phyloP scores from a whole-genome alignment of 2,888 invertebrate genomes.

The Eretmocerus hayati region DNA sequence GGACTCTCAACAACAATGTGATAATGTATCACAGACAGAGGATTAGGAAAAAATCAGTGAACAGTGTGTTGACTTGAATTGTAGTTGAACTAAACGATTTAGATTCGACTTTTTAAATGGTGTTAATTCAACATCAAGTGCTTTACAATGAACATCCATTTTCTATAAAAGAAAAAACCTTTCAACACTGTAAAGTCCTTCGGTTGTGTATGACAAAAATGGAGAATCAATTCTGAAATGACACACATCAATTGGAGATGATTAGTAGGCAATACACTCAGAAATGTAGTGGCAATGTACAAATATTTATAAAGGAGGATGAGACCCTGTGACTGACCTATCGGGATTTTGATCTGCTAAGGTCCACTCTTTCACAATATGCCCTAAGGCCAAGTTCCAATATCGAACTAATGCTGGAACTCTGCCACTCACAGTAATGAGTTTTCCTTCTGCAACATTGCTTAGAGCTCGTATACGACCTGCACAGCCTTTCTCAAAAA shows the following conservation, averaged over 20 bases:
- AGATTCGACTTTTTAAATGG: too few relatives aligned
- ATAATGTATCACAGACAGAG: too few relatives aligned
- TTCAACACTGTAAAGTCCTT: slow-evolving; percentile 42
- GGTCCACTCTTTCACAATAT: slow-evolving; percentile 71
- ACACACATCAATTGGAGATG: slow-evolving; percentile 22
- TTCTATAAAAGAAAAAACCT: slow-evolving; percentile 32
- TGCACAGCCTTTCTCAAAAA: slow-evolving; percentile 60
- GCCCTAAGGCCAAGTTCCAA: slow-evolving; percentile 71
- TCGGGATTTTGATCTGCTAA: slow-evolving; percentile 42
- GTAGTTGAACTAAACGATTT: too few relatives aligned
- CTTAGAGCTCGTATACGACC: slow-evolving; percentile 63
- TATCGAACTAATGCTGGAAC: slow-evolving; percentile 67
- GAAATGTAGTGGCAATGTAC: too few relatives aligned
- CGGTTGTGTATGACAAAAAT: slow-evolving; percentile 42
- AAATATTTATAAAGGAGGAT: too few relatives aligned
- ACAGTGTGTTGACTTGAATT: too few relatives aligned
- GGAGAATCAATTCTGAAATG: slow-evolving; percentile 42
- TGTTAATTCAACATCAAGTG: too few relatives aligned
- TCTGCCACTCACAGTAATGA: slow-evolving; percentile 69
- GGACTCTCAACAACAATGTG: too few relatives aligned
- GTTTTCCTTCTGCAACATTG: slow-evolving; percentile 57
- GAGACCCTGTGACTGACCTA: too few relatives aligned
- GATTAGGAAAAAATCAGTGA: too few relatives aligned
- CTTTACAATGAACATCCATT: too few relatives aligned
- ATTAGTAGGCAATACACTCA: too few relatives aligned